Conservation (phyloP, 2,797 vertebrate species). For the Phrynocephalus vlangalii region DNA sequence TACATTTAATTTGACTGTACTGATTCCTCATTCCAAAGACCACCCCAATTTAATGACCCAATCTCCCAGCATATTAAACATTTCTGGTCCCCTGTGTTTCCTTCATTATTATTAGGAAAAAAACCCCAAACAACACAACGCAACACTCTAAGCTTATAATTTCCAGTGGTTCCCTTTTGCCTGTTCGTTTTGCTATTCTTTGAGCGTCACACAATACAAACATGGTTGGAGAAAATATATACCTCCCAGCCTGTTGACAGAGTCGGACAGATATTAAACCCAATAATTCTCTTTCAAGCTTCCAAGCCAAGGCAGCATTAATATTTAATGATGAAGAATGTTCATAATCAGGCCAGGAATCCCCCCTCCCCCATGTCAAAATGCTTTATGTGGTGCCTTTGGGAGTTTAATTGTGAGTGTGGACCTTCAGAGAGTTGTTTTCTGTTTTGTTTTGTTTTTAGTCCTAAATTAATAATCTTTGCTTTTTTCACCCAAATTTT, state of each 20-base stretch:
- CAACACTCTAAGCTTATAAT: constrained; percentile 55
- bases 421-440: constrained; percentile 60
- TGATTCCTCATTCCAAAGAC: neutral
- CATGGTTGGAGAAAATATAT: constrained; percentile 52
- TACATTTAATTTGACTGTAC: neutral
- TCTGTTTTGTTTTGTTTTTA: constrained; percentile 8
- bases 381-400: constrained; percentile 80
- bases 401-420: constrained; percentile 77
- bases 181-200: constrained; percentile 72
- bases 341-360: constrained; percentile 77
- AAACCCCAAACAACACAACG: neutral
- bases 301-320: constrained; percentile 78
- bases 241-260: constrained; percentile 74
- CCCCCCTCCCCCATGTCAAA: constrained; percentile 76
- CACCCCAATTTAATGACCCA: neutral
- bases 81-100: constrained; percentile 64
- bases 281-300: constrained; percentile 79
- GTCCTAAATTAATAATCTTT: constrained; percentile 72
- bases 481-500: constrained; percentile 51
- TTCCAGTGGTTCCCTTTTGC: constrained; percentile 68
- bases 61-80: constrained; percentile 67
- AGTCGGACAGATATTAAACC: constrained; percentile 77
- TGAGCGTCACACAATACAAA: constrained; percentile 65
- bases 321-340: constrained; percentile 82
- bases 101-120: constrained; percentile 31